These are phyloP conservation scores for Pygoscelis antarcticus DNA, from an alignment of 2,113 vertebrate species.

Conservation along the genomic window DNA sequence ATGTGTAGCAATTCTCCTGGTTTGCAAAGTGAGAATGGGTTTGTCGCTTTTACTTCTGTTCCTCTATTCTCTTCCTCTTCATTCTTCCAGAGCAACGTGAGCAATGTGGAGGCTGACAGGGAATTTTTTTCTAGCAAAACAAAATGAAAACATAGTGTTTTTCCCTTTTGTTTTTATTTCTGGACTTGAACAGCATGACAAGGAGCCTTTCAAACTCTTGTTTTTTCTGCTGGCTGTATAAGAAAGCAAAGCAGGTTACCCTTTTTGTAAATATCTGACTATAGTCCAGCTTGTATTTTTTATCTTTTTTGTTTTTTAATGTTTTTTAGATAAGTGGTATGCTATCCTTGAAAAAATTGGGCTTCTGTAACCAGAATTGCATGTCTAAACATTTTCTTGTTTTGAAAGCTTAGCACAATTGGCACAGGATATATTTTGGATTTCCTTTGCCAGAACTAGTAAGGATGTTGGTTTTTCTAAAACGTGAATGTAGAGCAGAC, in stretches of 20 bases:
- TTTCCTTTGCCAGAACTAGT: not conserved
- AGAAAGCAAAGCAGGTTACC: not conserved
- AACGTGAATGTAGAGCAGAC: not conserved
- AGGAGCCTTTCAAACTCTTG: not conserved
- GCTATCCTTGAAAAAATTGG: not conserved
- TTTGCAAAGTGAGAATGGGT: not conserved
- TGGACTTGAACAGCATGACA: not conserved
- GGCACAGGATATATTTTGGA: not conserved
- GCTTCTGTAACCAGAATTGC: not conserved
- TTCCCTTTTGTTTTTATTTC: too few species aligned
- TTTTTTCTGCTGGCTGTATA: not conserved
- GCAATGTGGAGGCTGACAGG: not conserved
- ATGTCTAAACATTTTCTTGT: not conserved
- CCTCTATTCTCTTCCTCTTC: not conserved
- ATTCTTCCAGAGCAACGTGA: not conserved
- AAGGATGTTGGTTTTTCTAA: not conserved
- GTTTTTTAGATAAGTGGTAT: not conserved
- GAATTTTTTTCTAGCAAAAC: not conserved
- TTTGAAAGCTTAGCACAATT: not conserved
- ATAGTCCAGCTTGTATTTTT: not conserved
- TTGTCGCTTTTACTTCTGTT: not conserved
- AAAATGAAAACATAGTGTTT: too few species aligned
- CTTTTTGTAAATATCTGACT: not conserved
- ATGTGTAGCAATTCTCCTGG: not conserved
- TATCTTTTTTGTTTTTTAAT: accelerated